Conservation (phyloP, 2,888 invertebrate genomes). For the Pollenia labialis region DNA sequence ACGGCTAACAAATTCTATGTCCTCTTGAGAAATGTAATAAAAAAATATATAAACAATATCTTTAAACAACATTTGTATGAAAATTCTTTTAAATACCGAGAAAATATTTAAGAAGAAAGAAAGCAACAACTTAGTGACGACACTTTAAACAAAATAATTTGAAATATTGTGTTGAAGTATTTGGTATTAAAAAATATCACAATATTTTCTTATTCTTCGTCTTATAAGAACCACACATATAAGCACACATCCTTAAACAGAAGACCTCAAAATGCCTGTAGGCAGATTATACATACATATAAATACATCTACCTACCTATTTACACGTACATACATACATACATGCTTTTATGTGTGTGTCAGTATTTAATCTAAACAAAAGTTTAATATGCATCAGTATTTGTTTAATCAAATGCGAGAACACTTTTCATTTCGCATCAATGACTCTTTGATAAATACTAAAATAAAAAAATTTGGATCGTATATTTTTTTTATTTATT, state of each 20-base stretch:
- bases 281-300: slow-evolving; percentile 2
- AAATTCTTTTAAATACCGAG: too few relatives aligned
- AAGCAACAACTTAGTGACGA: not conserved
- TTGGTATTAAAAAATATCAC: not conserved
- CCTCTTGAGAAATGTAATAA: not conserved
- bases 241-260: not conserved
- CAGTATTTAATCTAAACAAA: too few relatives aligned
- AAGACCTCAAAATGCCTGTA: not conserved
- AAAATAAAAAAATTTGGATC: not conserved
- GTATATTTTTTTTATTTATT: not conserved
- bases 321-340: not conserved
- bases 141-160: not conserved
- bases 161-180: slow-evolving; percentile 31
- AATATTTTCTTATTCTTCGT: too few relatives aligned
- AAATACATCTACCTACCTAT: not conserved
- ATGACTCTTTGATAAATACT: not conserved
- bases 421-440: not conserved
- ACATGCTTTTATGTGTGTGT: not conserved
- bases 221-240: not conserved
- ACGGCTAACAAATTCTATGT: not conserved
- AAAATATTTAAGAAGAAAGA: not conserved
- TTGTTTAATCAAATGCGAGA: not conserved
- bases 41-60: not conserved
- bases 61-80: too few relatives aligned
- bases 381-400: not conserved